Evolutionary conservation across 2,113 vertebrate species (phyloP).

Genomic region (Psilopogon haemacephalus): DNA sequence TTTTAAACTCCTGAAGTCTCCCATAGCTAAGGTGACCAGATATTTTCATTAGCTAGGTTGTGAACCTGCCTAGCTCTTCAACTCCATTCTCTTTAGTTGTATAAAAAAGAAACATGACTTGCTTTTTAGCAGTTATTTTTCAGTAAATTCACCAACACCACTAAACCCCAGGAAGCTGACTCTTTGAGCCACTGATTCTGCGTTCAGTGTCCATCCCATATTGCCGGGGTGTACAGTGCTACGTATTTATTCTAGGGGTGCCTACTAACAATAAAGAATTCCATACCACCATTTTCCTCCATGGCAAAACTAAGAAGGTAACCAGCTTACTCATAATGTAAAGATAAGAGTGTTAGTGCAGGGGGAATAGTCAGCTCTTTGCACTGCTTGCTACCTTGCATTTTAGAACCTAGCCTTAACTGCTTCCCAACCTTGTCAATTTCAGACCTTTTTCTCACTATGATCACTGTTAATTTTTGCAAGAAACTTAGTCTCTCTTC

Average conservation of each 20-base stretch:
- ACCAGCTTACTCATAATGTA: neutral
- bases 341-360: neutral
- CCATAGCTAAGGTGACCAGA: neutral
- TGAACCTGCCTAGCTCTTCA: neutral
- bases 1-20: neutral
- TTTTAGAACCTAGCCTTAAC: neutral
- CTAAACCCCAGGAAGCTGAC: neutral
- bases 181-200: slow-evolving; percentile 1
- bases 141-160: slow-evolving; percentile 6
- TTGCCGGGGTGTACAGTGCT: slow-evolving; percentile 28
- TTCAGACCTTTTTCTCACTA: slow-evolving; percentile 46
- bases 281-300: slow-evolving; percentile 10
- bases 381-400: neutral
- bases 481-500: slow-evolving; percentile 1
- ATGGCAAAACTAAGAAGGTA: slow-evolving; percentile 36
- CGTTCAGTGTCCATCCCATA: neutral
- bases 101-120: neutral
- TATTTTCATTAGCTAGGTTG: neutral
- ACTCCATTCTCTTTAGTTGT: neutral
- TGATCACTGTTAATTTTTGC: neutral
- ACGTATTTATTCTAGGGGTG: slow-evolving; percentile 6
- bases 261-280: slow-evolving; percentile 31
- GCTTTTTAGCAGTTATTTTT: slow-evolving; percentile 2
- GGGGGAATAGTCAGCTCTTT: neutral
- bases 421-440: slow-evolving; percentile 12